Base-by-base conservation (phyloP, 1,140 invertebrate species). In the Drosophila pandora region DNA sequence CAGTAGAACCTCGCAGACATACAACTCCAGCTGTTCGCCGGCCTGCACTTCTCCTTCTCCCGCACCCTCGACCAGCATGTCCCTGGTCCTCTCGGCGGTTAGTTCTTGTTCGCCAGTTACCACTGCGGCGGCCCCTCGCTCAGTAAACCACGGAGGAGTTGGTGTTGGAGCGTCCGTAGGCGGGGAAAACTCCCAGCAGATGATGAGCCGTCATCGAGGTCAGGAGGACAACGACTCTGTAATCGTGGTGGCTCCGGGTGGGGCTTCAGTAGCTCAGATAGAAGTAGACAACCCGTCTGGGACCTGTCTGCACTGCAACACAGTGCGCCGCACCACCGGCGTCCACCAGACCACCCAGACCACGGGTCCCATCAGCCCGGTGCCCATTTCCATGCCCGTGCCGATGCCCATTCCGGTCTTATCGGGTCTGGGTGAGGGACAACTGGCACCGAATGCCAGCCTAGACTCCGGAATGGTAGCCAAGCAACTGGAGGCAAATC, bases 341-440 rank as follows among this genome's bases (percentile, higher is more conserved):
- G 91, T 92, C 0, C 91, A 92, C 61, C 91, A 92, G 50, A 92
- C 91, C 8, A 92, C 91, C 2, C 91, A 92, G 55, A 92, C 91
- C 13, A 92, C 91, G n/a, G 91, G 91, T 0, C 91, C 91, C 0
- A 90, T 92, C 9, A 92, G 91, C 23, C 91, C 91, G 3, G 77
- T 92, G 28, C 91, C 91, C 17, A 60, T 87, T 8, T 23, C 84
- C n/a, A 50, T 90, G 32, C 59, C 67, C 13, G 48, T 87, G 23
- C 53, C 72, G 12, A 47, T 81, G 50, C 34, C 68, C 6, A 62
- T 67, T 7, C 53, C 69, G 28, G 41, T 57, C 3, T 58, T 57
- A 12, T 13, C 60, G 0, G 30, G 48, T 7, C 34, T 74, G 10
- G 63, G 23, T 7, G 48, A 47, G 10, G 10, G 12, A 10, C 74